A percentile compares a stretch with the other conserved stretches of the same genome.
Conservation (phyloP, 1,140 invertebrate genomes). For the Danaus melanippus region DNA sequence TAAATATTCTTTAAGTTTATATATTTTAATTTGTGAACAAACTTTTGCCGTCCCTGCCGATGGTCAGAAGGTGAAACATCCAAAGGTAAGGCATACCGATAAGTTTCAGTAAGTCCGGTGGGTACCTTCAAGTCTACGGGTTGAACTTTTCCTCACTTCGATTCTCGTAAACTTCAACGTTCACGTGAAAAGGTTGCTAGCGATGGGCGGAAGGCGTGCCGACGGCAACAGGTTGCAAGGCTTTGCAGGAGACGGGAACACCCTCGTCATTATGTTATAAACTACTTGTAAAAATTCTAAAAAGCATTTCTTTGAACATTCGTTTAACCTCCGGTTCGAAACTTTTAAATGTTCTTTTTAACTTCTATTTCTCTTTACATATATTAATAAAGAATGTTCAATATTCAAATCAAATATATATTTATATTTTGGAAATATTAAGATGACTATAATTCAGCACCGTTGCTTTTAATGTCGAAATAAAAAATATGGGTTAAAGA, state of each 20-base stretch:
- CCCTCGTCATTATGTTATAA: slow-evolving; percentile 50
- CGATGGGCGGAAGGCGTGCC: slow-evolving; percentile 68
- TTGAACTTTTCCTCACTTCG: slow-evolving; percentile 6
- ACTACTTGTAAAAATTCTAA: slow-evolving; percentile 45
- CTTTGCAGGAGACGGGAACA: slow-evolving; percentile 36
- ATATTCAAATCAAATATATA: too few relatives aligned
- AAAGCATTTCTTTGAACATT: slow-evolving; percentile 34
- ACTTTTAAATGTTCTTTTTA: slow-evolving; percentile 26
- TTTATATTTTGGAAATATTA: too few relatives aligned
- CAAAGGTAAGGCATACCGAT: slow-evolving; percentile 18
- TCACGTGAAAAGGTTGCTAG: slow-evolving; percentile 25
- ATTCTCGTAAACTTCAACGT: too few relatives aligned
- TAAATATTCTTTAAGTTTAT: slow-evolving; percentile 37
- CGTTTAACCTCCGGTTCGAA: too few relatives aligned
- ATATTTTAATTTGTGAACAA: slow-evolving; percentile 49
- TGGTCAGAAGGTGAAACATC: slow-evolving; percentile 6
- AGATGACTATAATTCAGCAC: too few relatives aligned
- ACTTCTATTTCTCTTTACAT: too few relatives aligned
- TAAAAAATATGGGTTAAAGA: too few relatives aligned
- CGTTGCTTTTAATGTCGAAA: too few relatives aligned
- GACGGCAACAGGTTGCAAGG: slow-evolving; percentile 66
- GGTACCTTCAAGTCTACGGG: background rate
- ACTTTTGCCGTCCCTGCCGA: slow-evolving; percentile 20
- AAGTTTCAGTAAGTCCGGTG: slow-evolving; percentile 7
- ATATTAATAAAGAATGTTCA: too few relatives aligned